These are phyloP conservation scores for Crotophaga sulcirostris DNA, from an alignment of 2,113 vertebrate genomes.

Conservation along the genomic window DNA sequence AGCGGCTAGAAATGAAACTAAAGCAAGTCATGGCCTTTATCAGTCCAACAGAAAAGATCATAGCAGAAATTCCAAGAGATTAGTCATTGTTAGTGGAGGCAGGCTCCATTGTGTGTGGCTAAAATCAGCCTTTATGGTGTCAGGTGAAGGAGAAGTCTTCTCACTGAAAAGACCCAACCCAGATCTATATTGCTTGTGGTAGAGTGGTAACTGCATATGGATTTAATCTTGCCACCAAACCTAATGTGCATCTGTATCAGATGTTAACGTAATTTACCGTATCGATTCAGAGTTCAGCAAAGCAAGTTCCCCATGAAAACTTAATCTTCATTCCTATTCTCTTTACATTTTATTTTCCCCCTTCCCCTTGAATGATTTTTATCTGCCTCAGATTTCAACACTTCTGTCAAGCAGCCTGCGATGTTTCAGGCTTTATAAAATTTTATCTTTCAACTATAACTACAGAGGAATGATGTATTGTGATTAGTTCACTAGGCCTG, in stretches of 20 bases:
- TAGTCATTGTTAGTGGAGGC: background rate
- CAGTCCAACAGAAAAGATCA: background rate
- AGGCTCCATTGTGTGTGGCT: background rate
- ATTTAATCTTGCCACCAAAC: constrained; percentile 51
- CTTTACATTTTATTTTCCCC: background rate
- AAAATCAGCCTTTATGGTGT: background rate
- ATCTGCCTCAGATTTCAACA: constrained; percentile 58
- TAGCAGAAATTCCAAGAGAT: background rate
- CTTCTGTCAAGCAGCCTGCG: background rate
- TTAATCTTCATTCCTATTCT: background rate
- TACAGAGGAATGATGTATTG: background rate
- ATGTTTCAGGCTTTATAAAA: background rate
- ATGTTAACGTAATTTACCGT: constrained; percentile 40
- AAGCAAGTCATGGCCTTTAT: background rate
- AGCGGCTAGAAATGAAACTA: background rate
- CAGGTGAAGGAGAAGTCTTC: background rate
- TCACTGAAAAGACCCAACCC: background rate
- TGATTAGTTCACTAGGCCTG: background rate
- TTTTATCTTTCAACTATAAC: constrained; percentile 13
- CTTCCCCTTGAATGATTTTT: constrained; percentile 14
- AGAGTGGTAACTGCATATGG: background rate
- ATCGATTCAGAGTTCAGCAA: constrained; percentile 14
- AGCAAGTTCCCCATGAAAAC: constrained; percentile 18
- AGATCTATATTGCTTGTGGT: background rate
- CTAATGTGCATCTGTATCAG: background rate